A percentile compares a stretch with the other conserved stretches of the same genome.
Evolutionary conservation across 2,113 vertebrate species (phyloP).

Genomic region (Eleginops maclovinus): DNA sequence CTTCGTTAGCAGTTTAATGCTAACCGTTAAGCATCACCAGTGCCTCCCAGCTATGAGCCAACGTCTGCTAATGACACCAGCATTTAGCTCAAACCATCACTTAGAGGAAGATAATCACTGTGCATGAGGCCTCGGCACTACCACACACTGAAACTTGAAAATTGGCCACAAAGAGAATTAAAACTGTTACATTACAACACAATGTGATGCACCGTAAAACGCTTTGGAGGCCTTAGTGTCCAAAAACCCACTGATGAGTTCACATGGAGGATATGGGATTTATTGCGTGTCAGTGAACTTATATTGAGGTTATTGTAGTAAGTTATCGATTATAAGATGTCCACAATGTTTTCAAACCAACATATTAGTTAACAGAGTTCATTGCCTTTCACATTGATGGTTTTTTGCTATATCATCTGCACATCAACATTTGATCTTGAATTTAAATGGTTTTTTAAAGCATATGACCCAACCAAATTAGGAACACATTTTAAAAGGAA

Average conservation of each 20-base stretch:
- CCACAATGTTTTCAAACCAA: no score
- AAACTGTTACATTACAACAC: background rate
- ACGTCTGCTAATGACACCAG: constrained; percentile 77
- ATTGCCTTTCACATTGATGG: no score
- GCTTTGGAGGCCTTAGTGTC: no score
- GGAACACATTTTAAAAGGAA: background rate
- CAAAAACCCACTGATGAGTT: background rate
- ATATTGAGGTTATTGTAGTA: background rate
- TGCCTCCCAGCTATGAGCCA: constrained; percentile 74
- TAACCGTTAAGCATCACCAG: constrained; percentile 69
- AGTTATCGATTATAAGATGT: no score
- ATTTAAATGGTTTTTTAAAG: no score
- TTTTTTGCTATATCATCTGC: background rate
- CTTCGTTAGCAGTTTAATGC: constrained; percentile 79
- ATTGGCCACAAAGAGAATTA: background rate
- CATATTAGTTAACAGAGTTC: no score
- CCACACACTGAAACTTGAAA: constrained; percentile 3
- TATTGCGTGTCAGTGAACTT: background rate
- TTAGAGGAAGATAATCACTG: constrained; percentile 23
- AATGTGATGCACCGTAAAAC: background rate
- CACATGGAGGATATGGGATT: no score
- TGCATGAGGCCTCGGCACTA: background rate
- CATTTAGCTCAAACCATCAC: constrained; percentile 71
- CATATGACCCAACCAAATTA: no score
- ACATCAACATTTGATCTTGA: no score